A percentile compares a stretch with the other conserved stretches of the same genome.
phyloP scores from a whole-genome alignment of 2,888 invertebrate species.

The Melinaea marsaeus region DNA sequence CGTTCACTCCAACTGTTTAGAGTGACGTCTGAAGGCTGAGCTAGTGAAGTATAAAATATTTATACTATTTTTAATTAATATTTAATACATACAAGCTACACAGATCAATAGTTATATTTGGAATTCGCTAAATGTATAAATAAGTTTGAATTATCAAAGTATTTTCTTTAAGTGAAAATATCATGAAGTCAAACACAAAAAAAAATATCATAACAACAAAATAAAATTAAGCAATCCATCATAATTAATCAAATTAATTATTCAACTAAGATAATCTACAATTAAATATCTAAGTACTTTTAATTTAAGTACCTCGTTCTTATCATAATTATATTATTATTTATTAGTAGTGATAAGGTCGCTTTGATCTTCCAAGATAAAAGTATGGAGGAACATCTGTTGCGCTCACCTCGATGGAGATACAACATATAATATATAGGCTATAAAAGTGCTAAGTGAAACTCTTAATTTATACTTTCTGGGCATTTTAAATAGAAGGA shows the following conservation, averaged over 20 bases:
- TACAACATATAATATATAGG: slow-evolving; percentile 23
- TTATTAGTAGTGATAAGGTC: slow-evolving; percentile 58
- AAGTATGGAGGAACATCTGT: slow-evolving; percentile 38
- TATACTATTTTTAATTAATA: too few relatives aligned
- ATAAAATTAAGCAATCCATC: slow-evolving; percentile 19
- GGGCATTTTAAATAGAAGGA: too few relatives aligned
- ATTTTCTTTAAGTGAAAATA: too few relatives aligned
- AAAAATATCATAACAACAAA: neutral
- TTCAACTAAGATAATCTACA: slow-evolving; percentile 33
- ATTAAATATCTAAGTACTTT: slow-evolving; percentile 26
- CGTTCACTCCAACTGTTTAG: too few relatives aligned
- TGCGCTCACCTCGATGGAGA: slow-evolving; percentile 20
- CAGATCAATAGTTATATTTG: too few relatives aligned
- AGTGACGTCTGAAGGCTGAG: too few relatives aligned
- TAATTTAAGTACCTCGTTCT: slow-evolving; percentile 33
- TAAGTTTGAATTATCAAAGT: too few relatives aligned
- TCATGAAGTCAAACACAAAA: too few relatives aligned
- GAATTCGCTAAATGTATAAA: too few relatives aligned
- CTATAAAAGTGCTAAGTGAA: slow-evolving; percentile 4
- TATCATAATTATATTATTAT: slow-evolving; percentile 59
- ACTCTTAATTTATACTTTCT: slow-evolving; percentile 3
- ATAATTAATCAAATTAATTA: slow-evolving; percentile 26
- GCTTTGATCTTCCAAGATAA: slow-evolving; percentile 51
- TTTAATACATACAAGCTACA: too few relatives aligned
- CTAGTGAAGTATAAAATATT: too few relatives aligned